phyloP scores from a whole-genome alignment of 2,113 vertebrate species.

The Nesogale talazaci region DNA sequence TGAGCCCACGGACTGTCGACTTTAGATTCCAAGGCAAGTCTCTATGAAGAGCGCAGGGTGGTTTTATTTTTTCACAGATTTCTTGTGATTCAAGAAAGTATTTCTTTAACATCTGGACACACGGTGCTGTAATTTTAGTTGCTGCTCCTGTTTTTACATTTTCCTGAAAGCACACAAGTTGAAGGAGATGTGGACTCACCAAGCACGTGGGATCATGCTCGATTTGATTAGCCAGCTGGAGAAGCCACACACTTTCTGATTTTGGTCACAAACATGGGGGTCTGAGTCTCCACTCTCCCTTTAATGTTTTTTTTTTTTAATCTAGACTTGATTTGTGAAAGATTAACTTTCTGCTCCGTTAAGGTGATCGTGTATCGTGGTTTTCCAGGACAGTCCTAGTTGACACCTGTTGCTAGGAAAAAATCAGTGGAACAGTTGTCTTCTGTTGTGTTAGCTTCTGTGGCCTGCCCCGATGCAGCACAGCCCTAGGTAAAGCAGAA shows the following conservation, averaged over 20 bases:
- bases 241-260: conserved; percentile 3
- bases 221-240: not conserved
- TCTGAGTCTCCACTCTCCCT: not conserved
- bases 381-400: not conserved
- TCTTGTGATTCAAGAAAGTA: not conserved
- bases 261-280: not conserved
- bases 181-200: not conserved
- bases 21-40: not conserved
- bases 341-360: not conserved
- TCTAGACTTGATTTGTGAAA: not conserved
- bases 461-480: no score
- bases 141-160: not conserved
- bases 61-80: not conserved
- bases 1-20: not conserved
- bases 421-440: not conserved
- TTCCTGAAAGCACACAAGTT: not conserved
- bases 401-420: not conserved
- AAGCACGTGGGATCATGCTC: not conserved
- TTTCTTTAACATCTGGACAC: conserved; percentile 27
- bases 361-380: not conserved
- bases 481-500: no score
- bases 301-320: not conserved
- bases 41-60: not conserved
- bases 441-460: no score
- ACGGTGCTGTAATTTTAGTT: not conserved